These are phyloP conservation scores for Cataglyphis livida DNA, from an alignment of 2,888 invertebrate species.

Conservation along the genomic window DNA sequence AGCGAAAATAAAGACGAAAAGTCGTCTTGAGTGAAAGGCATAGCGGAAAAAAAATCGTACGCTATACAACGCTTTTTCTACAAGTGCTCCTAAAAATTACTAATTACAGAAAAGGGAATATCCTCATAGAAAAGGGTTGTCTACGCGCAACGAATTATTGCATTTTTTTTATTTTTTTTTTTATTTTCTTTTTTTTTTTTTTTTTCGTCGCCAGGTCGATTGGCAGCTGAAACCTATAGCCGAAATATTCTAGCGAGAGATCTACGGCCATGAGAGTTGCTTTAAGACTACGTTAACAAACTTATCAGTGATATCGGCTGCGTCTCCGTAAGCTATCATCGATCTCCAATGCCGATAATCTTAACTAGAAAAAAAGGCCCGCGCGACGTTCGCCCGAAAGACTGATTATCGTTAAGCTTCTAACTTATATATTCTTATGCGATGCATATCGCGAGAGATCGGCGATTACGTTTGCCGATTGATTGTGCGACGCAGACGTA, in stretches of 20 bases:
- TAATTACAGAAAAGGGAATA: slow-evolving; percentile 52
- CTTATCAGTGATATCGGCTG: slow-evolving; percentile 18
- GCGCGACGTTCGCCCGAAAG: slow-evolving; percentile 16
- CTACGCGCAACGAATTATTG: slow-evolving; percentile 26
- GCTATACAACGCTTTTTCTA: not conserved
- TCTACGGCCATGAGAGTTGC: slow-evolving; percentile 50
- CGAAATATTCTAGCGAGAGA: slow-evolving; percentile 51
- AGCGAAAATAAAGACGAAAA: slow-evolving; percentile 21
- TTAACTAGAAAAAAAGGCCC: slow-evolving; percentile 4
- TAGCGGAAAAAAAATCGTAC: slow-evolving; percentile 6
- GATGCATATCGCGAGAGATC: slow-evolving; percentile 37
- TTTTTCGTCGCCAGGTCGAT: not conserved
- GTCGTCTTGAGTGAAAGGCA: slow-evolving; percentile 25
- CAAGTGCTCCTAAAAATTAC: slow-evolving; percentile 18
- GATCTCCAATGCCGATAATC: slow-evolving; percentile 20
- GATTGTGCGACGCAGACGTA: slow-evolving; percentile 74
- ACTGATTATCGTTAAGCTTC: slow-evolving; percentile 14
- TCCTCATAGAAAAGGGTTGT: slow-evolving; percentile 52
- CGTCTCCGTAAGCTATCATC: not conserved
- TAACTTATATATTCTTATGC: slow-evolving; percentile 46
- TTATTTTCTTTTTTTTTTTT: not conserved
- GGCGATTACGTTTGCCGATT: slow-evolving; percentile 56
- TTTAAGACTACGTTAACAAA: slow-evolving; percentile 48
- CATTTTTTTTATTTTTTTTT: not conserved
- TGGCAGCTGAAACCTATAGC: slow-evolving; percentile 25